Evolutionary conservation across 2,888 invertebrate species (phyloP).

Genomic region (Sabellastarte sp.): DNA sequence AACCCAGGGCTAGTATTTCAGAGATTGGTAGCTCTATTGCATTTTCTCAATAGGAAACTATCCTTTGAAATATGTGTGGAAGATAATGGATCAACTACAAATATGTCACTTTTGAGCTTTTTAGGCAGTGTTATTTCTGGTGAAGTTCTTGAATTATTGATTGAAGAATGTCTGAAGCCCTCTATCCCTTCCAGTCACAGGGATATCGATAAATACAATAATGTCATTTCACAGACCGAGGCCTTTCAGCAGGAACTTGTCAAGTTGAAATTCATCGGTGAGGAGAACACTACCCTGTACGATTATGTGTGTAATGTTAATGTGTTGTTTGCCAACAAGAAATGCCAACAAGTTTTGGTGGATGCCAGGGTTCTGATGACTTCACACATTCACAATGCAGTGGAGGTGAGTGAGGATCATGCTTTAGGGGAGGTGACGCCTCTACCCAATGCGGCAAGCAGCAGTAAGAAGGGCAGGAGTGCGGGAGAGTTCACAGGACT

Average conservation of each 20-base stretch:
- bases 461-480: conserved; percentile 31
- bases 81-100: neutral
- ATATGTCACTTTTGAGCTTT: conserved; percentile 8
- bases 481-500: conserved; percentile 31
- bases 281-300: conserved; percentile 62
- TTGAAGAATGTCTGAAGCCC: conserved; percentile 73
- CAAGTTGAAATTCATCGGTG: conserved; percentile 56
- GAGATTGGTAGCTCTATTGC: neutral
- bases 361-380: conserved; percentile 74
- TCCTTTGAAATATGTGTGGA: conserved; percentile 49
- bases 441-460: neutral
- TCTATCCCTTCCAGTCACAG: conserved; percentile 76
- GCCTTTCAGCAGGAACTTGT: conserved; percentile 69
- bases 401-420: neutral
- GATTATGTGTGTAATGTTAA: conserved; percentile 76
- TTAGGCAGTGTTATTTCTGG: conserved; percentile 12
- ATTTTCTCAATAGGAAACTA: conserved; percentile 64
- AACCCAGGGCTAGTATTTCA: neutral
- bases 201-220: conserved; percentile 69
- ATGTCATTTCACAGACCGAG: conserved; percentile 68
- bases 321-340: conserved; percentile 74
- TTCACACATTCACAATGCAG: conserved; percentile 72
- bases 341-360: conserved; percentile 71
- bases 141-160: conserved; percentile 67
- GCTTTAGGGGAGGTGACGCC: conserved; percentile 28